These are phyloP conservation scores for Meloe dianella DNA, from an alignment of 2,888 invertebrate genomes.

Conservation along the genomic window DNA sequence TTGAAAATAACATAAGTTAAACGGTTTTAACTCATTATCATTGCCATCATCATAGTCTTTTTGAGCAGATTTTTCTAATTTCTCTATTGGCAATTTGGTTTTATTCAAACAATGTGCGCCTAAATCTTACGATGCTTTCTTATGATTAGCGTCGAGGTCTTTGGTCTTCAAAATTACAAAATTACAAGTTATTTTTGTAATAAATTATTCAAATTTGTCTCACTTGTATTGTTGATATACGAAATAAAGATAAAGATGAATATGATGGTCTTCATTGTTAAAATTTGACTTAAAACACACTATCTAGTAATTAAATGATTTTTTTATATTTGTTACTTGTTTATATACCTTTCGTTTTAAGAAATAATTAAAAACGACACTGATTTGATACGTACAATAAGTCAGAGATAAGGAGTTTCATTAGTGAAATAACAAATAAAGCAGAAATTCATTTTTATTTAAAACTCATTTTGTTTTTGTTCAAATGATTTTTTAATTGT, in stretches of 20 bases:
- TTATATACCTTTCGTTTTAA: no score
- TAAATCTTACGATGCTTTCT: not conserved
- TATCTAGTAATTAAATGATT: not conserved
- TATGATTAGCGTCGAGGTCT: not conserved
- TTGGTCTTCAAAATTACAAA: not conserved
- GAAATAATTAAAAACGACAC: not conserved
- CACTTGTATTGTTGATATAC: conserved; percentile 1
- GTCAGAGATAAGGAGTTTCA: not conserved
- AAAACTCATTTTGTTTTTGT: not conserved
- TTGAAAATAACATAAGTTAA: no score
- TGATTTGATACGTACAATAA: not conserved
- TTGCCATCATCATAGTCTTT: conserved; percentile 39
- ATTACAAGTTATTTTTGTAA: not conserved
- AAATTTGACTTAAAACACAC: not conserved
- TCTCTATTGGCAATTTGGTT: not conserved
- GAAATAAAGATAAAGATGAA: not conserved
- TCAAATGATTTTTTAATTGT: no score
- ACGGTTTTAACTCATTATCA: conserved; percentile 56
- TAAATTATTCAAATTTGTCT: not conserved
- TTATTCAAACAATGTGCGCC: not conserved
- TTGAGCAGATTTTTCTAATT: not conserved
- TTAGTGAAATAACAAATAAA: not conserved
- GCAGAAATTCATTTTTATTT: not conserved
- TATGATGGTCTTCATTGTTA: not conserved
- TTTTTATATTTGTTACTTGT: no score